These are phyloP conservation scores for Rhynchomys soricoides DNA, from an alignment of 2,113 vertebrate species.

Conservation along the genomic window DNA sequence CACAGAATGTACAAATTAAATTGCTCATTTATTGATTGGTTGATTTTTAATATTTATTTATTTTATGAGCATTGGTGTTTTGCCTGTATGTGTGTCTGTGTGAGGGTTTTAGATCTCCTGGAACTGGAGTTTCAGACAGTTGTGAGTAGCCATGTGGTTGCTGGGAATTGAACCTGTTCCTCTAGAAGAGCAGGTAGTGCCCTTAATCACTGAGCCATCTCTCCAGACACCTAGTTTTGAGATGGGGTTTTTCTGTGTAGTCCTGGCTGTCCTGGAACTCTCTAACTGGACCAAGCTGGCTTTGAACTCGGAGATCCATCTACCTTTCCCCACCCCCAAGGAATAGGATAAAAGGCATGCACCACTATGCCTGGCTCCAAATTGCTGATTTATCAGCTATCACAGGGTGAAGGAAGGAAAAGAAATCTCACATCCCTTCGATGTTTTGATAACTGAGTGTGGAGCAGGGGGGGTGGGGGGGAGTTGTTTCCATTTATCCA, in stretches of 20 bases:
- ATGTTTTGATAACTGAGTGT: background rate
- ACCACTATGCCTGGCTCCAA: background rate
- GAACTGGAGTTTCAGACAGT: background rate
- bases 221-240: background rate
- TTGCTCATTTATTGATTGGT: background rate
- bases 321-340: background rate
- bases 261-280: background rate
- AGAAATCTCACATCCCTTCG: background rate
- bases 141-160: background rate
- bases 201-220: background rate
- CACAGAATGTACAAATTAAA: background rate
- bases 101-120: background rate
- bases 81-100: background rate
- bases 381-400: background rate
- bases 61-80: background rate
- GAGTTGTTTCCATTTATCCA: background rate
- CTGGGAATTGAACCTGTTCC: background rate
- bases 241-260: background rate
- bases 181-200: background rate
- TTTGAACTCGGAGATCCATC: background rate
- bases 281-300: background rate
- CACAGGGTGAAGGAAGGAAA: background rate
- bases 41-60: background rate
- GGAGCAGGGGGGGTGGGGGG: background rate
- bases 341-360: background rate